phyloP scores from a whole-genome alignment of 2,113 vertebrate species.

The Hippolais icterina region DNA sequence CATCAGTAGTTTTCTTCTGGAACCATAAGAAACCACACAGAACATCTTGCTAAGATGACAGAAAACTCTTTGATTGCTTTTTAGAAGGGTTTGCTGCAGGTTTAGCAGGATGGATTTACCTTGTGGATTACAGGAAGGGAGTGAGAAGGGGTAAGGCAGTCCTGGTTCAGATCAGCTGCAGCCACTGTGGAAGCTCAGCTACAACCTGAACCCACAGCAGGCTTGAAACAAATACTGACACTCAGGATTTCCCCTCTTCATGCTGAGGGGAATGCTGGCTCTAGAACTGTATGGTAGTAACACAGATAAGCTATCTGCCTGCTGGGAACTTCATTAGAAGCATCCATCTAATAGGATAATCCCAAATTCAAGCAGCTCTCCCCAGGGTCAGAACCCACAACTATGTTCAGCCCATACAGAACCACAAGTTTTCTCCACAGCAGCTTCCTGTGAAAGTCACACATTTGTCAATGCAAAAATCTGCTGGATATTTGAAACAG shows the following conservation, averaged over 20 bases:
- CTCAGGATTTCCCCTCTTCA: not conserved
- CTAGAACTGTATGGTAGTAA: not conserved
- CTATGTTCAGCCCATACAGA: not conserved
- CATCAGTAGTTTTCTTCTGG: not conserved
- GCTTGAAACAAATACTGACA: accelerated
- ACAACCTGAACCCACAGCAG: not conserved
- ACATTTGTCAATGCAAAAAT: conserved; percentile 14
- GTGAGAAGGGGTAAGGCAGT: not conserved
- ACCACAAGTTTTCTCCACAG: not conserved
- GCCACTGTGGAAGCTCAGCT: not conserved
- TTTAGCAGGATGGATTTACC: not conserved
- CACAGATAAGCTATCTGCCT: not conserved
- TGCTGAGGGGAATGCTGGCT: not conserved
- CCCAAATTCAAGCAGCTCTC: conserved; percentile 2
- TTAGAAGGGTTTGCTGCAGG: not conserved
- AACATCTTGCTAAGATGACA: not conserved
- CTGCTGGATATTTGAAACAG: conserved; percentile 4
- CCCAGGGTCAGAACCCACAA: conserved; percentile 15
- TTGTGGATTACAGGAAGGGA: not conserved
- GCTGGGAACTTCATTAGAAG: conserved; percentile 13
- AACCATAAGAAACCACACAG: not conserved
- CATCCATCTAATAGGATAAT: conserved; percentile 22
- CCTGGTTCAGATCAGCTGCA: not conserved
- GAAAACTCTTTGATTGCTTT: not conserved
- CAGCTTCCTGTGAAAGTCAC: conserved; percentile 6